Base-by-base conservation (phyloP, 1,140 invertebrate species). In the Caenorhabditis inopinata region DNA sequence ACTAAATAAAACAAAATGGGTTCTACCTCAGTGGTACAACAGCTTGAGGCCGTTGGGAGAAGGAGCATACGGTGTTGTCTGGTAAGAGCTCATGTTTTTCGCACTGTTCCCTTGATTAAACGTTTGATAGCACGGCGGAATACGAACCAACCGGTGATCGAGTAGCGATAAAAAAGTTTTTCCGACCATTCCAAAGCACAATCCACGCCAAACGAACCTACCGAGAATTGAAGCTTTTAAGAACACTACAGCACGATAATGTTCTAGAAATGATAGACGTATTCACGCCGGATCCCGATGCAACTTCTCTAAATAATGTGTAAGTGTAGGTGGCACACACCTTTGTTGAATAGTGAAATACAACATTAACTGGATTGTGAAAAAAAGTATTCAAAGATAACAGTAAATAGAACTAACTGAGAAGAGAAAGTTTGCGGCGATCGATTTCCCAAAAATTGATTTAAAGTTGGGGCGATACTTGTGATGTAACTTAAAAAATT, bases 11-110 rank as follows among this genome's bases (percentile, higher is more conserved):
- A 96, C 96, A 58, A 93, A 96, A 92, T 98, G 96, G 96, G 94
- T 96, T 91, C 93, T 98, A 53, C 96, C 96, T 42, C 92, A 93
- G 77, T 91, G 93, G 83, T 98, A 98, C 91, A 93, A 95, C 89
- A 93, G 93, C 90, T 90, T 97, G 76, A 93, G 92, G 85, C 93
- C 95, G 58, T 95, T 98, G 58, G 96, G 96, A 79, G 95, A 94
- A 29, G 96, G 96, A 46, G 96, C 96, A 85, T 98, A 98, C 90
- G 96, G 96, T 46, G 95, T 96, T 92, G 96, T 98, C 88, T 97
- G 94, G 94, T 96, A 91, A 91, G 92, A n/a, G n/a, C n/a, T 91
- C 38, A 45, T 35, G 1, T 16, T 11, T 32, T 12, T 12, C 74
- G 14, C 47, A 46, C 35, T 84, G 76, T 47, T 25, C 6, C 12